A percentile compares a stretch with the other conserved stretches of the same genome.
Evolutionary conservation across 2,113 vertebrate genomes (phyloP).

Genomic region (Progne subis): DNA sequence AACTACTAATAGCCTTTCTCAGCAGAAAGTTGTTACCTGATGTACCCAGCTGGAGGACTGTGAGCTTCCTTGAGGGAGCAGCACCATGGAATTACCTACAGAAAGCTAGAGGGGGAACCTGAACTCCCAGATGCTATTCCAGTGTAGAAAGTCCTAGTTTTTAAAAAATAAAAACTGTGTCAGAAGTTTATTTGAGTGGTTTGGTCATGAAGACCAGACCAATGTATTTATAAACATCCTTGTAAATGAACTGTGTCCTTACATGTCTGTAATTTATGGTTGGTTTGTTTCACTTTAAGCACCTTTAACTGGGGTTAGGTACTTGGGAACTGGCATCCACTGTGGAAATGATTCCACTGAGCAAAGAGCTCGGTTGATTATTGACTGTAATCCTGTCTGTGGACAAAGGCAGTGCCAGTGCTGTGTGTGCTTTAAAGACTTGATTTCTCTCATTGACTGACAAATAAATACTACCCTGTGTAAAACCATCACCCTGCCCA

Average conservation of each 20-base stretch:
- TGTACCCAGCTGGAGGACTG: background rate
- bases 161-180: background rate
- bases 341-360: background rate
- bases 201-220: background rate
- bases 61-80: background rate
- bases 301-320: background rate
- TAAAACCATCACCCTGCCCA: background rate
- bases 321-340: background rate
- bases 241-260: background rate
- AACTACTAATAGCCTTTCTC: background rate
- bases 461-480: conserved; percentile 36
- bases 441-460: background rate
- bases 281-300: background rate
- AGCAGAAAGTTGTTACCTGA: background rate
- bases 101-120: background rate
- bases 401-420: background rate
- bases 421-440: background rate
- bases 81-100: background rate
- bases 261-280: background rate
- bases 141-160: background rate
- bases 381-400: background rate
- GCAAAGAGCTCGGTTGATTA: background rate
- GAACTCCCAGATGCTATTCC: background rate
- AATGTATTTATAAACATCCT: background rate
- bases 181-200: background rate